Evolutionary conservation across 2,888 invertebrate genomes (phyloP).

Genomic region (Aelia acuminata): DNA sequence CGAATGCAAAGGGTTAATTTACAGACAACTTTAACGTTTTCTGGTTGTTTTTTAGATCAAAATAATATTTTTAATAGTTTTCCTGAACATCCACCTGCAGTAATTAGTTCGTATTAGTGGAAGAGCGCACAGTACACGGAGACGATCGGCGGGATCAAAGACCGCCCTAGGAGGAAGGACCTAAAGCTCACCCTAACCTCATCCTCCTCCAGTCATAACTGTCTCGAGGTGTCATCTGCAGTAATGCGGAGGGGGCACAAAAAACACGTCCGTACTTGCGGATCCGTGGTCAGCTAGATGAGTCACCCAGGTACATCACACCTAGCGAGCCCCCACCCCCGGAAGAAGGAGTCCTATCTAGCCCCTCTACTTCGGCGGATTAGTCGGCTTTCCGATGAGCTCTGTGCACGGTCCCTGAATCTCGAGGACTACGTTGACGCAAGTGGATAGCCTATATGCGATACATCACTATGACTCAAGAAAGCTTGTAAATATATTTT

Average conservation of each 20-base stretch:
- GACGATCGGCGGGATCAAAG: too few species aligned
- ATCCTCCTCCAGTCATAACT: not conserved
- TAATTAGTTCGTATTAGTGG: too few species aligned
- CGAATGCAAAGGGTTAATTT: too few species aligned
- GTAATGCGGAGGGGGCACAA: conserved; percentile 5
- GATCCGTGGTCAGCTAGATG: not conserved
- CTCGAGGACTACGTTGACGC: not conserved
- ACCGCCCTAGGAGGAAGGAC: not conserved
- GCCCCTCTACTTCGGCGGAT: conserved; percentile 1
- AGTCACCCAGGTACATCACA: conserved; percentile 24
- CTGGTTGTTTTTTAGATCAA: too few species aligned
- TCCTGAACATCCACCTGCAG: too few species aligned
- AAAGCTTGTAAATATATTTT: not conserved
- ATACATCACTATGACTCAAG: not conserved
- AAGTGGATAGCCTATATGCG: not conserved
- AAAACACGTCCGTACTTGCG: conserved; percentile 18
- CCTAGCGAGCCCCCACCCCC: not conserved
- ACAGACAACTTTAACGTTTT: too few species aligned
- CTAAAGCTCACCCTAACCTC: not conserved
- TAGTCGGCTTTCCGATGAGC: not conserved
- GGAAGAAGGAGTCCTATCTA: not conserved
- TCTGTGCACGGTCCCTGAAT: not conserved
- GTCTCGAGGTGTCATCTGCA: conserved; percentile 32
- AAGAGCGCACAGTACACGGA: too few species aligned
- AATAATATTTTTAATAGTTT: too few species aligned